Base-by-base conservation (phyloP, 2,888 invertebrate genomes). In the Eucera pruinosa region DNA sequence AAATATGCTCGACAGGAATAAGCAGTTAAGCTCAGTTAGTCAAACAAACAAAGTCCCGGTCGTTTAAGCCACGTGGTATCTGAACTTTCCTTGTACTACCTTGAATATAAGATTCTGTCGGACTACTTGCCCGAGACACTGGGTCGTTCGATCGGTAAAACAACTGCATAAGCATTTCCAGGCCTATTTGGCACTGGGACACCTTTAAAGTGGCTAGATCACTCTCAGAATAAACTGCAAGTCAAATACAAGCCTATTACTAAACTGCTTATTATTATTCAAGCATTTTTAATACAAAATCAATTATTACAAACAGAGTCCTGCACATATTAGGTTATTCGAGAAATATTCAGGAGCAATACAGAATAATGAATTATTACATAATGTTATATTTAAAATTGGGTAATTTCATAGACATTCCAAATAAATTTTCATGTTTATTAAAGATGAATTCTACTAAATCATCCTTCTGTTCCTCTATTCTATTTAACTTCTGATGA, bases 121-220 rank as follows among this genome's bases (percentile, higher is more conserved):
- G 30, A 0, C 23, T 47, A 47, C 47, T 47, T 36, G 18, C 33
- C 11, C 47, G n/a, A 33, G 47, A 47, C 47, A 61, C 47, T n/a
- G n/a, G 47, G 11, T 30, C 33, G 47, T 61, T 61, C 61, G 61
- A 61, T 61, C 61, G 61, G 23, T 6, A 27, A 61, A 47, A 61
- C 47, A 61, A 61, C 61, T 61, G 61, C 61, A 36, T 64, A 43
- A 64, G 36, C 52, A 64, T 27, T 39, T 48, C 18, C 64, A 64
- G 18, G 52, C 64, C 27, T 61, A 54, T 50, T 64, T 64, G 52
- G 27, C 64, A 64, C 50, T 64, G 27, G 23, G 36, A 6, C 33
- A 61, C 6, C n/a, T 33, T 61, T 48, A 61, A 61, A 61, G 61
- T 47, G 1, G 47, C 61, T 61, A 47, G 33, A 61, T 61, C 61